Base-by-base conservation (phyloP, 2,113 vertebrate genomes). In the Toxotes chatareus region DNA sequence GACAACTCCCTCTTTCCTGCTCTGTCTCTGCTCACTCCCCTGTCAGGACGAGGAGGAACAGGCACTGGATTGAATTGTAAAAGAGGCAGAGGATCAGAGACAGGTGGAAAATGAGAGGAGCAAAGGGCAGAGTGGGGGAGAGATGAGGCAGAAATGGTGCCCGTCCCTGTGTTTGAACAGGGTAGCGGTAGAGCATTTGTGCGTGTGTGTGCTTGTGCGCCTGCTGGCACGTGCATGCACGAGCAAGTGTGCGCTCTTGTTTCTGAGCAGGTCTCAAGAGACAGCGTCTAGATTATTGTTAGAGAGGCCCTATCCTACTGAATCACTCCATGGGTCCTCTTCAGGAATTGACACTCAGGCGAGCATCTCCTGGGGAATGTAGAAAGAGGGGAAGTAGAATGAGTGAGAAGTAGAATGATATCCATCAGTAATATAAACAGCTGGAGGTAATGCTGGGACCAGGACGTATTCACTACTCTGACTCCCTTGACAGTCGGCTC, bases 61-160 rank as follows among this genome's bases (percentile, higher is more conserved):
- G 83, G 77, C 67, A 8, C 38, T 55, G 89, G 90, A 90, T 91
- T 92, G 92, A 93, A 94, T 93, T 92, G 91, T 91, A 90, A 92
- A 92, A 88, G 72, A 90, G 82, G 79, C 74, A 80, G 86, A 80
- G 88, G 90, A 94, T 91, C 90, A 93, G 90, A 93, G 92, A 86
- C 86, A 90, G 91, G 83, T 82, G 86, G 86, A 88, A 90, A 93
- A 91, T 88, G 91, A 93, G 84, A 86, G 84, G 79, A 87, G 88
- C 86, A 91, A 91, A 94, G 90, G 91, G 84, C 81, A 83, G 64
- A 79, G 79, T 61, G 68, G 73, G 68, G 61, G 69, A 84, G 78
- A 84, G 86, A 91, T 79, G 82, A 82, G 56, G 64, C 68, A 79
- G 79, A 86, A 89, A 86, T 78, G 65, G 76, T 63, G 60, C 65